Evolutionary conservation across 2,888 invertebrate genomes (phyloP).

Genomic region (Hyposoter dolosus): DNA sequence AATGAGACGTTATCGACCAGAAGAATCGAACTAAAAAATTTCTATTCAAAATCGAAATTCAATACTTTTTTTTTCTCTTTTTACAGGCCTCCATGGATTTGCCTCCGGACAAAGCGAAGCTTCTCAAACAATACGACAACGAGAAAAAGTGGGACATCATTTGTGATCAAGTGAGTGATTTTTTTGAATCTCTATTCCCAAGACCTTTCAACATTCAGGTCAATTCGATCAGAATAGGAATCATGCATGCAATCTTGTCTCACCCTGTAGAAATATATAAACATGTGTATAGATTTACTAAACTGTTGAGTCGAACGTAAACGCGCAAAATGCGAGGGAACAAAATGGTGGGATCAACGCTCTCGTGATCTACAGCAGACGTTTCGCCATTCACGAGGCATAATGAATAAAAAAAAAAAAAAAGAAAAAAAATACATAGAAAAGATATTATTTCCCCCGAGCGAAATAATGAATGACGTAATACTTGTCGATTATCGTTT

Average conservation of each 20-base stretch:
- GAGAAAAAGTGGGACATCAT: conserved; percentile 99
- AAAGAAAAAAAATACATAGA: not conserved
- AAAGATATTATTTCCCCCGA: conserved; percentile 23
- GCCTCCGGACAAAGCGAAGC: conserved; percentile 99
- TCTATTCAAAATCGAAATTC: not conserved
- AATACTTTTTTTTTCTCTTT: not conserved
- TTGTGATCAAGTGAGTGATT: conserved; percentile 95
- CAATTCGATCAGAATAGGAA: not conserved
- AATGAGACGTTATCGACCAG: not conserved
- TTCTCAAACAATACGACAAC: conserved; percentile 97
- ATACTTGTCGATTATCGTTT: conserved; percentile 55
- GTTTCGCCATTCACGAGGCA: conserved; percentile 37
- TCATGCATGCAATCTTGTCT: not conserved
- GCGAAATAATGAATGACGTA: conserved; percentile 65
- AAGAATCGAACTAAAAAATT: not conserved
- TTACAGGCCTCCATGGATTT: conserved; percentile 98
- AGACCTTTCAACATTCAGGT: not conserved
- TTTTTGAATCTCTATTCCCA: not conserved
- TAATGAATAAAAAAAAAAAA: conserved; percentile 23
- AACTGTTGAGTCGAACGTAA: conserved; percentile 5
- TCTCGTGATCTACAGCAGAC: conserved; percentile 38
- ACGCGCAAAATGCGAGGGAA: conserved; percentile 15
- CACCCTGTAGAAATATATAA: conserved; percentile 3
- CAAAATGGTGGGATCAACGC: conserved; percentile 25
- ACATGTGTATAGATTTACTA: not conserved